These are phyloP conservation scores for Latrodectus hesperus DNA, from an alignment of 2,888 invertebrate species.

Conservation along the genomic window DNA sequence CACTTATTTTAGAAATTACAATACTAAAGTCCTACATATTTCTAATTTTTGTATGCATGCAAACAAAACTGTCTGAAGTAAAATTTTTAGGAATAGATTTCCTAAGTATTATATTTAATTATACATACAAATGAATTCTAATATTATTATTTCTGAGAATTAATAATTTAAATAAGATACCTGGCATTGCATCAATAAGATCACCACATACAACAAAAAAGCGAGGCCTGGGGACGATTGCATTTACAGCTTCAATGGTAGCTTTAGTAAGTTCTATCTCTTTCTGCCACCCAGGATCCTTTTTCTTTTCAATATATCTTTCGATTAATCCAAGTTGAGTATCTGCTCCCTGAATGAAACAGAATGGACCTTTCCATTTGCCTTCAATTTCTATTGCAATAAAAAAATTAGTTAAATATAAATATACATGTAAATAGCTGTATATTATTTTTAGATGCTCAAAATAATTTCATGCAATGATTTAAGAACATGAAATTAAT, in stretches of 20 bases:
- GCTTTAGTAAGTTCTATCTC: constrained; percentile 75
- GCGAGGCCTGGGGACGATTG: constrained; percentile 75
- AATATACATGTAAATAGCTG: not conserved
- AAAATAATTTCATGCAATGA: not conserved
- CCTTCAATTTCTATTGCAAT: constrained; percentile 72
- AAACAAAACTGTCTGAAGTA: no score
- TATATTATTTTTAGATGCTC: not conserved
- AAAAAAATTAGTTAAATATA: not conserved
- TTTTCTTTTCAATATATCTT: constrained; percentile 70
- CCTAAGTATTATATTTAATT: not conserved
- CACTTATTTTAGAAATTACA: no score
- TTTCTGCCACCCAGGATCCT: constrained; percentile 75
- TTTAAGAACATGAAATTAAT: not conserved
- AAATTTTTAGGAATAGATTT: not conserved
- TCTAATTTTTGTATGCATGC: no score
- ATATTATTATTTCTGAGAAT: not conserved
- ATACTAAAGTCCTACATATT: no score
- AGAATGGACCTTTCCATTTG: constrained; percentile 76
- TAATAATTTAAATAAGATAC: constrained; percentile 68
- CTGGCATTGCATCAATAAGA: constrained; percentile 77
- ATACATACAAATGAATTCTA: not conserved
- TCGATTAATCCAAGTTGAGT: constrained; percentile 77
- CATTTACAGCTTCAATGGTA: constrained; percentile 75
- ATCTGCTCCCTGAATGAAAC: constrained; percentile 77
- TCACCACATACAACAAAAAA: constrained; percentile 78